These are phyloP conservation scores for Brachionus manjavacas DNA, from an alignment of 1,140 invertebrate species.

Conservation along the genomic window DNA sequence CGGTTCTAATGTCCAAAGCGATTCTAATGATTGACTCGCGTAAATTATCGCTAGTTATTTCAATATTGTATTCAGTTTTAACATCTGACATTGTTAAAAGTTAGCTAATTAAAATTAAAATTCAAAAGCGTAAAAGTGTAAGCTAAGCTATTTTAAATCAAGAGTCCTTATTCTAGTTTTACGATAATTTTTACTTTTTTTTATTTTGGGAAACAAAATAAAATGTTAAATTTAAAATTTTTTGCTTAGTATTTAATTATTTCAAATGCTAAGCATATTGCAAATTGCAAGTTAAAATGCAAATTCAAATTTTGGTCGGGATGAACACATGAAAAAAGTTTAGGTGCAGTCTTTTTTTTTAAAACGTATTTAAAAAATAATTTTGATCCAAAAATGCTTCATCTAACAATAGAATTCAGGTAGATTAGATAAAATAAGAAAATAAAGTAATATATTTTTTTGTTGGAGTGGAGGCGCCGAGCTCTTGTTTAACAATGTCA, in stretches of 20 bases:
- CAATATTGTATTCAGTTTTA: slow-evolving; percentile 13
- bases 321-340: neutral
- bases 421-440: slow-evolving; percentile 28
- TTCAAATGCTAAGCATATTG: neutral
- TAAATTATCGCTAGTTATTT: neutral
- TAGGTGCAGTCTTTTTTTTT: neutral
- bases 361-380: neutral
- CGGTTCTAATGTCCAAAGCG: neutral
- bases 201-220: neutral
- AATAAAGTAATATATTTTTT: neutral
- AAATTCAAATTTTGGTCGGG: neutral
- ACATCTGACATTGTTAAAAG: slow-evolving; percentile 27
- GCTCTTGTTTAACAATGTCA: slow-evolving; percentile 74
- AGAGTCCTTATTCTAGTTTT: neutral
- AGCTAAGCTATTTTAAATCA: neutral
- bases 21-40: neutral
- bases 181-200: neutral
- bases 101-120: neutral
- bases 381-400: slow-evolving; percentile 12
- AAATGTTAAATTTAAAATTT: neutral
- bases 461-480: slow-evolving; percentile 75
- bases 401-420: slow-evolving; percentile 7
- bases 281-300: neutral
- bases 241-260: neutral
- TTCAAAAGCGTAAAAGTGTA: neutral